A percentile compares a stretch with the other conserved stretches of the same genome.
These are phyloP conservation scores for Formica aserva DNA, from an alignment of 2,888 invertebrate species.

Conservation along the genomic window DNA sequence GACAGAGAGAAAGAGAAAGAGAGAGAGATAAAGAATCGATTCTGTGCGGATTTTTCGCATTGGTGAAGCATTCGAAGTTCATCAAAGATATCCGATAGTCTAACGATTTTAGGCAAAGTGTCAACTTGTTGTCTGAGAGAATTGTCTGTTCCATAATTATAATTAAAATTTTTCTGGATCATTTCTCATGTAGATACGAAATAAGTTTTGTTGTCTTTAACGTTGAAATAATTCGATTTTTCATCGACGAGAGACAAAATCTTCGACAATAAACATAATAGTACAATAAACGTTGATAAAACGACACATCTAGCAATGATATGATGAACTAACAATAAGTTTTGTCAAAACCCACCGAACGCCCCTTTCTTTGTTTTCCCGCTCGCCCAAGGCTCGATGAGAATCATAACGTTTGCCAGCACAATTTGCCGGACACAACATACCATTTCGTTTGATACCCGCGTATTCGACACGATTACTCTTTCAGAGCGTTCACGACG, in stretches of 20 bases:
- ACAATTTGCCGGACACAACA: slow-evolving; percentile 46
- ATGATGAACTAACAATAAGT: background rate
- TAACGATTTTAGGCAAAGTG: background rate
- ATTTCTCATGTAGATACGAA: background rate
- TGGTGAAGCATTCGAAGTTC: background rate
- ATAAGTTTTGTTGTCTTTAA: background rate
- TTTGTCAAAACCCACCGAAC: slow-evolving; percentile 20
- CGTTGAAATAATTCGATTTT: background rate
- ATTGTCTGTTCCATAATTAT: background rate
- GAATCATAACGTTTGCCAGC: slow-evolving; percentile 42
- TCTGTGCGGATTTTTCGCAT: slow-evolving; percentile 43
- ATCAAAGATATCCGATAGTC: background rate
- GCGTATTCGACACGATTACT: slow-evolving; percentile 48
- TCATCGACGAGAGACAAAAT: background rate
- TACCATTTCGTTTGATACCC: slow-evolving; percentile 41
- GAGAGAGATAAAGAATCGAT: slow-evolving; percentile 45
- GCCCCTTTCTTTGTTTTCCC: slow-evolving; percentile 49
- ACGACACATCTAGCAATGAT: background rate
- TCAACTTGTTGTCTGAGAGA: background rate
- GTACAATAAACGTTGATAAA: background rate
- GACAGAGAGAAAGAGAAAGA: background rate
- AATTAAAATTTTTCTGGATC: background rate
- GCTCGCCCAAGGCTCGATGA: slow-evolving; percentile 12
- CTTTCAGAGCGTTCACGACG: slow-evolving; percentile 28
- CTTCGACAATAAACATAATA: background rate